Percentiles rank a stretch among this genome's conserved stretches.
These are phyloP conservation scores for Babyrousa celebensis DNA, from an alignment of 2,797 vertebrate genomes.

Conservation along the genomic window DNA sequence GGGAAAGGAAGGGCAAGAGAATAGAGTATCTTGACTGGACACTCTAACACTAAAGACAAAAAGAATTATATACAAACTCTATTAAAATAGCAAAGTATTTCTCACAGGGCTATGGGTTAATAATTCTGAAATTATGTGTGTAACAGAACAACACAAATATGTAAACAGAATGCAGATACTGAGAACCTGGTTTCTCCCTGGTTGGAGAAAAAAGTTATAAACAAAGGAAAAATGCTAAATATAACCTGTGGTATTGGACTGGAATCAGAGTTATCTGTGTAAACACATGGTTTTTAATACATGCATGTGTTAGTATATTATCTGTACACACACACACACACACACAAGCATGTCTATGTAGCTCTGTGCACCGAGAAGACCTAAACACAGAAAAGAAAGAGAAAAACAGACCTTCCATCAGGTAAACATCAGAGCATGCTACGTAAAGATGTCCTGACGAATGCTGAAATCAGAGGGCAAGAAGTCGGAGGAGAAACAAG, in stretches of 20 bases:
- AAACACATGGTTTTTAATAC: not conserved
- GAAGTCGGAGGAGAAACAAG: not conserved
- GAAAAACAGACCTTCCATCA: not conserved
- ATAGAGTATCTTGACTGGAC: not conserved
- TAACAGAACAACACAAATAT: not conserved
- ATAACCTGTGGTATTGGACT: not conserved
- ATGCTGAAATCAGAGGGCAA: slow-evolving; percentile 23
- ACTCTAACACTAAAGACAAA: not conserved
- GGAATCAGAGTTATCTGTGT: not conserved
- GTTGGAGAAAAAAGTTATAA: not conserved
- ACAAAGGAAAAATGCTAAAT: slow-evolving; percentile 39
- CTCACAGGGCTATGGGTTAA: not conserved
- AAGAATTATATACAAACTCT: not conserved
- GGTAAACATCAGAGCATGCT: not conserved
- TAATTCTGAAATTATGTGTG: not conserved
- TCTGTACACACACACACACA: too few relatives aligned
- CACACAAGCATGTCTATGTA: too few relatives aligned
- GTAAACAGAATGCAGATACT: not conserved
- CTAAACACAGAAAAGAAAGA: not conserved
- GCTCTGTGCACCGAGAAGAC: not conserved
- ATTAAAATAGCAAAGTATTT: not conserved
- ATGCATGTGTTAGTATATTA: too few relatives aligned
- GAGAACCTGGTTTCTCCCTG: not conserved
- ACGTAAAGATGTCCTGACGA: not conserved
- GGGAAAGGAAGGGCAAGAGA: not conserved